These are phyloP conservation scores for Brachionichthys hirsutus DNA, from an alignment of 2,113 vertebrate genomes.

Conservation along the genomic window DNA sequence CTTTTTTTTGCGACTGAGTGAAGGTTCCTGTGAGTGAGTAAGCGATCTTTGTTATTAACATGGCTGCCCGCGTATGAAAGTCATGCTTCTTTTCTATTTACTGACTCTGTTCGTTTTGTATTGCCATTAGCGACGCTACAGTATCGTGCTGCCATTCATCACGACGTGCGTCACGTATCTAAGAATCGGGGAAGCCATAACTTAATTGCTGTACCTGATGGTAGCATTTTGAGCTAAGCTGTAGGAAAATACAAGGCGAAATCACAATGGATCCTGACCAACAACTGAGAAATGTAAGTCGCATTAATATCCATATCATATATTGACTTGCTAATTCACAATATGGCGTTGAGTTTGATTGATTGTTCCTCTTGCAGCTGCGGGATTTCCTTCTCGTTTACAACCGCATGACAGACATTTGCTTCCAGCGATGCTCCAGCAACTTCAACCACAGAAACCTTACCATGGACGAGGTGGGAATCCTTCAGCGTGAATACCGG, in stretches of 20 bases:
- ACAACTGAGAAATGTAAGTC: constrained; percentile 77
- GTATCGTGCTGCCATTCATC: background rate
- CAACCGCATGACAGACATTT: constrained; percentile 93
- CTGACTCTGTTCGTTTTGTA: background rate
- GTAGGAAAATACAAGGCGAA: background rate
- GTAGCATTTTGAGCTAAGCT: constrained; percentile 44
- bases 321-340: accelerated
- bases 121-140: accelerated
- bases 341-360: background rate
- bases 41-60: constrained; percentile 58
- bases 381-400: constrained; percentile 92
- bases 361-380: constrained; percentile 71
- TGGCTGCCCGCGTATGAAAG: constrained; percentile 77
- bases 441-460: constrained; percentile 89
- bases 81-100: constrained; percentile 51
- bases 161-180: no score
- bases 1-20: background rate
- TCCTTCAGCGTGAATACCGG: no score
- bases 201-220: background rate
- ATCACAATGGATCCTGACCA: constrained; percentile 64
- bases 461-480: constrained; percentile 84
- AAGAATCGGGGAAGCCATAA: background rate
- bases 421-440: constrained; percentile 87
- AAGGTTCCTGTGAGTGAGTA: background rate
- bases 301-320: background rate